Evolutionary conservation across 2,113 vertebrate genomes (phyloP), one percentile per base, ranked within the genome.

Genomic region (Crotalus viridis): DNA sequence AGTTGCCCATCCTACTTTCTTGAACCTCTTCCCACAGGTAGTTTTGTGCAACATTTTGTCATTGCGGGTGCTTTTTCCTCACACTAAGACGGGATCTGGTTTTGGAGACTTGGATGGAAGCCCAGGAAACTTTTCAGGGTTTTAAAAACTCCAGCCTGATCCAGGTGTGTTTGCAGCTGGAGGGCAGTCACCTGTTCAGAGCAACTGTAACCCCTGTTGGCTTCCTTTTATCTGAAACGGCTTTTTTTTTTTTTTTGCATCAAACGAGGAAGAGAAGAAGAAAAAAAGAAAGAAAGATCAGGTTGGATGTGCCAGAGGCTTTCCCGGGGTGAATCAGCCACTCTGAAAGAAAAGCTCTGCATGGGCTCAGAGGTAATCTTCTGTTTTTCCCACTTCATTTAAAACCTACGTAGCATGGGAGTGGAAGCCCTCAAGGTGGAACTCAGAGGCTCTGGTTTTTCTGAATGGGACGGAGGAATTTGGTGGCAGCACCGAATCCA

Each of bases 131-230:
- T 43, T 46, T 93, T 90, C 52, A 48, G 55, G 92, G 52, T 61
- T 51, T 33, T 39, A 89, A 56, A 81, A 90, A 86, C 64, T 28
- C 54, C 52, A 48, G 54, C 15, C 88, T 17, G 13, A 52, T 90
- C 88, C 92, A 92, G 69, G 88, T 93, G 88, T 10, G 43, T 28
- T 22, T 26, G 54, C 10, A 86, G 74, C 88, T 93, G 46, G 43
- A 86, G 88, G 92, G 88, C 92, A 93, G 55, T 33, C 92, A 93
- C 74, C 92, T 93, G 92, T 55, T 89, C 21, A 52, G 46, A 90
- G 48, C 54, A 91, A 51, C 88, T 22, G 33, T n/a, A 89, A 85
- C 64, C 69, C 89, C 86, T 15, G 52, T 86, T 89, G 88, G 92
- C 88, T 89, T 33, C 61, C 88, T 92, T 90, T 93, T 48, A 90